These are phyloP conservation scores for Adelphocoris suturalis DNA, from an alignment of 2,888 invertebrate genomes.

Conservation along the genomic window DNA sequence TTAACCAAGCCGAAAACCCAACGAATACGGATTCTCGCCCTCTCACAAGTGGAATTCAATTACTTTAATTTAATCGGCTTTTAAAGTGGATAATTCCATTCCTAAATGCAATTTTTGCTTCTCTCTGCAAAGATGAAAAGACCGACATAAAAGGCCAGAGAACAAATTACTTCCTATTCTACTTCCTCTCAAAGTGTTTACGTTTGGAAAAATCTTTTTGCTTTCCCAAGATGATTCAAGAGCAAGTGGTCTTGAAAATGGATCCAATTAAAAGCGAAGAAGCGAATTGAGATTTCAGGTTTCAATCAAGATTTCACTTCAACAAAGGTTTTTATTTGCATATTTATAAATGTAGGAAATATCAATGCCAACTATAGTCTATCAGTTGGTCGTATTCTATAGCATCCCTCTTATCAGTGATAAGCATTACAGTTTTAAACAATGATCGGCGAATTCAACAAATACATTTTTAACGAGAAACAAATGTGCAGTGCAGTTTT, in stretches of 20 bases:
- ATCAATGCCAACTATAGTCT: too few relatives aligned
- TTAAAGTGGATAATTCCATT: constrained; percentile 45
- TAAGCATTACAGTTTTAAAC: too few relatives aligned
- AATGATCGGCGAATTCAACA: too few relatives aligned
- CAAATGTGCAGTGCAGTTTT: too few relatives aligned
- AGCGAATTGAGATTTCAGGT: constrained; percentile 3
- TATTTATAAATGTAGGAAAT: not conserved
- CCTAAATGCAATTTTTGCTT: constrained; percentile 45
- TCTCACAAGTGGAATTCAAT: constrained; percentile 7
- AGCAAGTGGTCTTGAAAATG: constrained; percentile 34
- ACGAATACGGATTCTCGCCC: not conserved
- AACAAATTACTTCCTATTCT: constrained; percentile 67
- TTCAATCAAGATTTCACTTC: not conserved
- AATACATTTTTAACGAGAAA: too few relatives aligned
- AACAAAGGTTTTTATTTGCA: not conserved
- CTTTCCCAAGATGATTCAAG: constrained; percentile 47
- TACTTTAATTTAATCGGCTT: constrained; percentile 50
- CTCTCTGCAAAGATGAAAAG: constrained; percentile 45
- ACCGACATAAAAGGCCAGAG: constrained; percentile 46
- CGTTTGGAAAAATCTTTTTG: constrained; percentile 48
- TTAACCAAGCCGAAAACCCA: constrained; percentile 21
- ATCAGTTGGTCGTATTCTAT: too few relatives aligned
- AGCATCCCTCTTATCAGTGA: too few relatives aligned
- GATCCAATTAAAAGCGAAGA: constrained; percentile 49
- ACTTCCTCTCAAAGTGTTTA: constrained; percentile 62